Conservation (phyloP, 2,888 invertebrate genomes). For the Cheilosia scutellata region DNA sequence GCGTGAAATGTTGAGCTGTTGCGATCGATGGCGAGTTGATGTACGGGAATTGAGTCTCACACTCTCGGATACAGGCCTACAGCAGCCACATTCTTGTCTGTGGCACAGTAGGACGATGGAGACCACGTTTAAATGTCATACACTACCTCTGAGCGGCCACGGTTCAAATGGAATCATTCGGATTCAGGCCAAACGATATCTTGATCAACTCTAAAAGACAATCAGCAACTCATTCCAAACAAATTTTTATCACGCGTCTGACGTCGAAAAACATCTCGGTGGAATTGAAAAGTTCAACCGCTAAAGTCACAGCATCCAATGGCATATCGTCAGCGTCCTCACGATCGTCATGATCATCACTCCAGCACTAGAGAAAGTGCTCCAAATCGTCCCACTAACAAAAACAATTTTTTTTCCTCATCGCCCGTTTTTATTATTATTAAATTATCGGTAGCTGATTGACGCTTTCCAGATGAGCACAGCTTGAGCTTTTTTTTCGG, state of each 20-base stretch:
- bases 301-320: slow-evolving; percentile 2
- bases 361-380: slow-evolving; percentile 67
- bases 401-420: slow-evolving; percentile 49
- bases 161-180: background rate
- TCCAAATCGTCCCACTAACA: slow-evolving; percentile 73
- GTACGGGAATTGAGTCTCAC: no score
- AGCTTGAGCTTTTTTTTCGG: slow-evolving; percentile 74
- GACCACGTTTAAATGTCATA: no score
- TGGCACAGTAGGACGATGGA: no score
- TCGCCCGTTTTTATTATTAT: slow-evolving; percentile 67
- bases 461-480: slow-evolving; percentile 76
- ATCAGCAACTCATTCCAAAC: background rate
- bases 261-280: background rate
- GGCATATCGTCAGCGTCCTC: background rate
- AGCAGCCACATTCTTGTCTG: no score
- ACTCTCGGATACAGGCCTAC: no score
- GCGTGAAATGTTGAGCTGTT: no score
- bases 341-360: slow-evolving; percentile 38
- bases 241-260: background rate
- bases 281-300: slow-evolving; percentile 27
- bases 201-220: no score
- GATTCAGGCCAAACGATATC: no score
- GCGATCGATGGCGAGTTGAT: no score
- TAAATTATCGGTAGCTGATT: slow-evolving; percentile 75
- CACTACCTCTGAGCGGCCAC: no score